phyloP scores from a whole-genome alignment of 2,113 vertebrate species.

The Cricetomys ansorgei region DNA sequence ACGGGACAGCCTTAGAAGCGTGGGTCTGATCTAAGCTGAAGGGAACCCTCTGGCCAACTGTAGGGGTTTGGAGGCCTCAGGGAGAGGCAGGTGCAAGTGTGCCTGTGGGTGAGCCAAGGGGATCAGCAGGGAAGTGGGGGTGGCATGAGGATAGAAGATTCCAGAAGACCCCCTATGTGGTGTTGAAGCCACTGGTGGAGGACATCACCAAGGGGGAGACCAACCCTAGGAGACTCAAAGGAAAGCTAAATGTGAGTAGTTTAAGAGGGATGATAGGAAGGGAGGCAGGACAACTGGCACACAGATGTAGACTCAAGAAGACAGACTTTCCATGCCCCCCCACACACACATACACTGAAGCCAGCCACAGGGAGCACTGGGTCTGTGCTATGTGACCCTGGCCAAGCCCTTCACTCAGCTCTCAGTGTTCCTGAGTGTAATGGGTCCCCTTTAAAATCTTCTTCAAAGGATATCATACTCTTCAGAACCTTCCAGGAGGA shows the following conservation, averaged over 20 bases:
- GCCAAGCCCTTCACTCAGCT: not conserved
- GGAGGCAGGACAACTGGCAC: not conserved
- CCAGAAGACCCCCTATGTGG: not conserved
- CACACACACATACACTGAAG: not conserved
- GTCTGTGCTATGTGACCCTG: not conserved
- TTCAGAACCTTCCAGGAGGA: too few species aligned
- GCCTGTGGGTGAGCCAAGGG: not conserved
- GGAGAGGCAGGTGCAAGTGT: not conserved
- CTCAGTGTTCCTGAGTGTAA: not conserved
- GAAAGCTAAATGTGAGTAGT: not conserved
- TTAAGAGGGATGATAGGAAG: not conserved
- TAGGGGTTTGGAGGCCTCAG: not conserved
- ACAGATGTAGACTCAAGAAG: not conserved
- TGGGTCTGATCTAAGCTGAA: too few species aligned
- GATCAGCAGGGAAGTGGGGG: not conserved
- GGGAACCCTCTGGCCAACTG: not conserved
- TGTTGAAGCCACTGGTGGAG: too few species aligned
- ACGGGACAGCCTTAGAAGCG: not conserved
- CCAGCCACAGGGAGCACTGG: not conserved
- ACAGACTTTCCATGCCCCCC: rapidly evolving
- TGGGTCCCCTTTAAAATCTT: too few species aligned
- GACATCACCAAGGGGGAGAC: rapidly evolving
- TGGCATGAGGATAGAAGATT: rapidly evolving
- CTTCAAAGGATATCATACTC: not conserved
- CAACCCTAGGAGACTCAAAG: not conserved